Percentiles rank a stretch among this genome's conserved stretches.
phyloP scores from a whole-genome alignment of 2,888 invertebrate species.

The Drosophila anomalata region DNA sequence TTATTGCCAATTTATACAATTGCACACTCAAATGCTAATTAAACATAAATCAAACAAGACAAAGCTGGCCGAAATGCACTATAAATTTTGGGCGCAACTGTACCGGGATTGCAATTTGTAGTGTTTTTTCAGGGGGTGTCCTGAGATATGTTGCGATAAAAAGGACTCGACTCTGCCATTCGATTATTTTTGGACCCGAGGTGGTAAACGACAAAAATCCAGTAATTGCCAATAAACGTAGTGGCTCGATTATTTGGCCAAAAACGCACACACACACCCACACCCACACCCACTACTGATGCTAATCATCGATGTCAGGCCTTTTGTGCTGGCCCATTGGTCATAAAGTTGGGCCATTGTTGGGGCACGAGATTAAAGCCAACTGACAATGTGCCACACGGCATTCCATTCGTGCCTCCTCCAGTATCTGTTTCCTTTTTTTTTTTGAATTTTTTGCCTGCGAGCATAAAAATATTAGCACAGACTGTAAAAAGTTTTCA shows the following conservation, averaged over 20 bases:
- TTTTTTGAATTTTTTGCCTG: constrained; percentile 1
- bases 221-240: constrained; percentile 38
- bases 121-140: neutral
- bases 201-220: constrained; percentile 41
- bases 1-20: constrained; percentile 13
- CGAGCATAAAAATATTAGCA: constrained; percentile 67
- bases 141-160: constrained; percentile 15
- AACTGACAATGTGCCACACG: constrained; percentile 28
- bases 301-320: constrained; percentile 43
- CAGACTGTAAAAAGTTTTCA: constrained; percentile 50
- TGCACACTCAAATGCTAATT: constrained; percentile 22
- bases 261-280: neutral
- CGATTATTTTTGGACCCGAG: constrained; percentile 28
- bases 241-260: constrained; percentile 19
- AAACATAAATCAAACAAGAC: constrained; percentile 32
- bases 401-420: constrained; percentile 16
- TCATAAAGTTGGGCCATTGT: constrained; percentile 37
- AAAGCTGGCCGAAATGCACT: neutral
- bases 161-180: constrained; percentile 7
- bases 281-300: constrained; percentile 5
- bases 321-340: constrained; percentile 33
- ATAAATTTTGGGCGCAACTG: constrained; percentile 7
- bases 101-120: neutral
- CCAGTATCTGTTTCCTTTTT: constrained; percentile 9
- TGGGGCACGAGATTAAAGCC: constrained; percentile 40